A percentile compares a stretch with the other conserved stretches of the same genome.
These are phyloP conservation scores for Apis florea DNA, from an alignment of 1,140 invertebrate genomes.

Conservation along the genomic window DNA sequence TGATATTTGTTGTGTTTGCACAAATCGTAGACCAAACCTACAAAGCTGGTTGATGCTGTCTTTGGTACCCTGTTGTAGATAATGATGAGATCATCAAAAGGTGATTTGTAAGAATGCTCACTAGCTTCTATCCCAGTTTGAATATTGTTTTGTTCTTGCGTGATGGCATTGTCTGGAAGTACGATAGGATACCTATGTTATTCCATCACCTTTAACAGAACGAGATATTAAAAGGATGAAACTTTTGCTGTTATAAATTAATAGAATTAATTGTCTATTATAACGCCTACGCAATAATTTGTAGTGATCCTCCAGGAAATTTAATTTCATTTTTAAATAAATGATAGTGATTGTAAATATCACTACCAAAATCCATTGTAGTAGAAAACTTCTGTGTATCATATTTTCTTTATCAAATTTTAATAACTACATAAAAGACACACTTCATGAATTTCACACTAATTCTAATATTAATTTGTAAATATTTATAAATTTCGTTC, in stretches of 20 bases:
- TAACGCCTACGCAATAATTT: constrained; percentile 69
- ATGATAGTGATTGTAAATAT: constrained; percentile 67
- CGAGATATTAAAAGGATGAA: constrained; percentile 50
- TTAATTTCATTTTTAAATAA: constrained; percentile 72
- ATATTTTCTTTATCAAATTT: constrained; percentile 42
- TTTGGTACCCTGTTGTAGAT: constrained; percentile 99
- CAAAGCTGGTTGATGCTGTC: constrained; percentile 99
- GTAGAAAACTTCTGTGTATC: constrained; percentile 73
- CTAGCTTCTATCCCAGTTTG: constrained; percentile 56
- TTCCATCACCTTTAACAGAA: constrained; percentile 49
- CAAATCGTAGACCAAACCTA: constrained; percentile 97
- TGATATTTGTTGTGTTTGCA: constrained; percentile 95
- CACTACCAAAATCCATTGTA: constrained; percentile 73
- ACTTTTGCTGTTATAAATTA: constrained; percentile 18
- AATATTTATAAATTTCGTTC: not conserved
- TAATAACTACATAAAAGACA: not conserved
- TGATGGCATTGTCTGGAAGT: constrained; percentile 66
- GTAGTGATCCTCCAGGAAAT: constrained; percentile 70
- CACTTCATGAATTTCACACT: not conserved
- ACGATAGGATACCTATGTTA: constrained; percentile 47
- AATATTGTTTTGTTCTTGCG: constrained; percentile 64
- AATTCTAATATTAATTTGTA: not conserved
- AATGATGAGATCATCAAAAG: constrained; percentile 85
- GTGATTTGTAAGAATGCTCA: constrained; percentile 34
- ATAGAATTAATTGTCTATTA: constrained; percentile 36